Conservation (phyloP, 1,140 invertebrate species). For the Rhizoglyphus robini region DNA sequence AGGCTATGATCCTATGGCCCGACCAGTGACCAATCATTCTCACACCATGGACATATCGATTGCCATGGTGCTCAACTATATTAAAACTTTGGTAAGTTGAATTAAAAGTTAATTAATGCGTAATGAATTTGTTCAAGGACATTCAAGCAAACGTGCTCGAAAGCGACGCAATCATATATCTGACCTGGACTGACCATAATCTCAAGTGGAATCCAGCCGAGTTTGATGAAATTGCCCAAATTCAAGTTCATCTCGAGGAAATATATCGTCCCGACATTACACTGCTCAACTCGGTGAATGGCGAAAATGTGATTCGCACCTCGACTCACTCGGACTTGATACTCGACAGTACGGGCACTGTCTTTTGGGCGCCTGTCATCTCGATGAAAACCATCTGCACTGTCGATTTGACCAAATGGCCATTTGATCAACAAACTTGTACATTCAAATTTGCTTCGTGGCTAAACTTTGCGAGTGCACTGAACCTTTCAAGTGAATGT, state of each 20-base stretch:
- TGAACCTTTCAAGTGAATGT: conserved; percentile 3
- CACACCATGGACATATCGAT: conserved; percentile 7
- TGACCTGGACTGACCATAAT: conserved; percentile 56
- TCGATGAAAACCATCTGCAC: conserved; percentile 98
- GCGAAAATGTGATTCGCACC: not conserved
- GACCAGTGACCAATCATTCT: not conserved
- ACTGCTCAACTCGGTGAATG: conserved; percentile 10
- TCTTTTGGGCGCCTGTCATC: conserved; percentile 51
- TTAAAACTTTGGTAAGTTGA: conserved; percentile 1
- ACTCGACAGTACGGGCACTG: conserved; percentile 60
- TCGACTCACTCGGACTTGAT: conserved; percentile 63
- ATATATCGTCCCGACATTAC: conserved; percentile 18
- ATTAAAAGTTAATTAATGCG: not conserved
- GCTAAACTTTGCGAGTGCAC: conserved; percentile 71
- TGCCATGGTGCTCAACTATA: not conserved
- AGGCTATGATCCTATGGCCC: conserved; percentile 9
- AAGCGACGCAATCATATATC: not conserved
- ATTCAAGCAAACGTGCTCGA: conserved; percentile 8
- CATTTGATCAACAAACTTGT: conserved; percentile 90
- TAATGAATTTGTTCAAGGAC: not conserved
- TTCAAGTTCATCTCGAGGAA: conserved; percentile 83
- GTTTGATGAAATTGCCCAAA: conserved; percentile 81
- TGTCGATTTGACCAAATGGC: conserved; percentile 86
- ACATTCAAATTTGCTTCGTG: conserved; percentile 94
- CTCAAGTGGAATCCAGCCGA: conserved; percentile 83